Percentiles rank a stretch among this genome's conserved stretches.
These are phyloP conservation scores for Meandrina meandrites DNA, from an alignment of 92 coral and sea anemone genomes.

Conservation along the genomic window DNA sequence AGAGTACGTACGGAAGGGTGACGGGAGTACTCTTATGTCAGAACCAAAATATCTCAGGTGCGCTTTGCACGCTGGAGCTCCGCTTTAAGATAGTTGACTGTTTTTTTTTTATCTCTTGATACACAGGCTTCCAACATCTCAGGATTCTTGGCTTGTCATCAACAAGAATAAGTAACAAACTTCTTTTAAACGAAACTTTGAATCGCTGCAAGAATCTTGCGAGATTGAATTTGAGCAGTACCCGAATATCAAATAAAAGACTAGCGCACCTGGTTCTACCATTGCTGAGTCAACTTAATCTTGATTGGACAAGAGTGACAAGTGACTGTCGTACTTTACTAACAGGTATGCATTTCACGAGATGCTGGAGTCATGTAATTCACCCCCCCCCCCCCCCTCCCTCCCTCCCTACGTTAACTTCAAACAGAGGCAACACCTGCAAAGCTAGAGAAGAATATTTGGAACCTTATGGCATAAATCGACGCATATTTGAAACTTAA, in stretches of 20 bases:
- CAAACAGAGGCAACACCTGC: too few relatives aligned
- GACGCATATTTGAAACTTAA: too few relatives aligned
- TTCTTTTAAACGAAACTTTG: constrained; percentile 65
- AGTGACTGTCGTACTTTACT: constrained; percentile 74
- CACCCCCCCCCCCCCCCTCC: too few relatives aligned
- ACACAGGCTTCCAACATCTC: constrained; percentile 56
- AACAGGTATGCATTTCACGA: constrained; percentile 53
- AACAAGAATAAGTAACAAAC: constrained; percentile 73
- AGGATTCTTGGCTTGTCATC: constrained; percentile 88
- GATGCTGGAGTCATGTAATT: not conserved
- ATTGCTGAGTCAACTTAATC: constrained; percentile 71
- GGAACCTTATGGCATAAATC: too few relatives aligned
- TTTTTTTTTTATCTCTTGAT: too few relatives aligned
- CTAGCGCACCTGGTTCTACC: constrained; percentile 61
- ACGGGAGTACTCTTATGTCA: too few relatives aligned
- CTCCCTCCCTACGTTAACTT: too few relatives aligned
- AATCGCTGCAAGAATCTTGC: constrained; percentile 60
- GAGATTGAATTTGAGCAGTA: constrained; percentile 82
- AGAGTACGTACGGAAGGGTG: too few relatives aligned
- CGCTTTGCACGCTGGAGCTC: too few relatives aligned
- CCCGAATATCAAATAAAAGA: constrained; percentile 81
- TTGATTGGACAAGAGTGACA: constrained; percentile 93
- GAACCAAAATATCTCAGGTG: too few relatives aligned
- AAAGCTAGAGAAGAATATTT: too few relatives aligned
- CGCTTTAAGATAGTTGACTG: too few relatives aligned